phyloP scores from a whole-genome alignment of 2,888 invertebrate species.

The Portevinia maculata region DNA sequence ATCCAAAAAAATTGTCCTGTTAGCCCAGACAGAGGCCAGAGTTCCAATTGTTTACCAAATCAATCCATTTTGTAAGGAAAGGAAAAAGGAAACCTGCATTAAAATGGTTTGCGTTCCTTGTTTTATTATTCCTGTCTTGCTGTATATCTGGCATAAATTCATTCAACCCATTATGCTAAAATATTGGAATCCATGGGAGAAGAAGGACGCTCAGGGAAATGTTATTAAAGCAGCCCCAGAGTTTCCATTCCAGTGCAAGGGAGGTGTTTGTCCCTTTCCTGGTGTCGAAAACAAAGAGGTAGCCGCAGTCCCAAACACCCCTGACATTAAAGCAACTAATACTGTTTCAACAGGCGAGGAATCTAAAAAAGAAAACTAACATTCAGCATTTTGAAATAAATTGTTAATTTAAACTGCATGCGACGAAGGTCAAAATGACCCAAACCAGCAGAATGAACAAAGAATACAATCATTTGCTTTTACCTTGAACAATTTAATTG shows the following conservation, averaged over 20 bases:
- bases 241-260: conserved; percentile 86
- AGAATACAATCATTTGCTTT: no score
- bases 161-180: conserved; percentile 91
- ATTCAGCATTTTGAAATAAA: neutral
- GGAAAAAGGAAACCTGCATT: neutral
- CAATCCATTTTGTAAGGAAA: no score
- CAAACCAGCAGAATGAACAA: no score
- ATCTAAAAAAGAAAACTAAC: conserved; percentile 60
- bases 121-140: conserved; percentile 91
- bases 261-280: conserved; percentile 84
- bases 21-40: no score
- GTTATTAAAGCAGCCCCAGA: conserved; percentile 83
- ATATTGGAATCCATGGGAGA: conserved; percentile 92
- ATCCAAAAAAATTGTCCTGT: no score
- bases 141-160: conserved; percentile 93
- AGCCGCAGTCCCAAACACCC: neutral
- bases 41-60: neutral
- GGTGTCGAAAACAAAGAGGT: conserved; percentile 74
- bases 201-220: conserved; percentile 86
- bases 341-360: conserved; percentile 8
- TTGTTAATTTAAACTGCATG: neutral
- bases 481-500: no score
- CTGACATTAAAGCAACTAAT: neutral
- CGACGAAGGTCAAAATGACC: no score
- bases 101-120: conserved; percentile 92